Base-by-base conservation (phyloP, 2,888 invertebrate species). In the Diadegma fenestrale region DNA sequence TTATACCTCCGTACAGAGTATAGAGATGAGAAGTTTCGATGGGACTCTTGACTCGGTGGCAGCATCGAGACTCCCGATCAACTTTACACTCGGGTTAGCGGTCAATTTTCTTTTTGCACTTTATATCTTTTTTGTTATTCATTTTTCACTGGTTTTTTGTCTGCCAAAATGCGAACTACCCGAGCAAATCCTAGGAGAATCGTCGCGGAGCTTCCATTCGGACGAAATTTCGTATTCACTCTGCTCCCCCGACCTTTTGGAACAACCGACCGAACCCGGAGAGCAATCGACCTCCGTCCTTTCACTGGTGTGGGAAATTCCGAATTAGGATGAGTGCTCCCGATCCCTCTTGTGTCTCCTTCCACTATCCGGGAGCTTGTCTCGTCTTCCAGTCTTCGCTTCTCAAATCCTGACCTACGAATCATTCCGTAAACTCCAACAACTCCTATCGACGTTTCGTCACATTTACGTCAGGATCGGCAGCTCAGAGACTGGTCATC, bases 241-340 rank as follows among this genome's bases (percentile, higher is more conserved):
- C 75, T 48, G 63, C 69, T 76, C 71, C 66, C 71, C 69, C 76
- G 71, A 71, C 72, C 58, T 72, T 51, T 33, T 30, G 37, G 51
- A 58, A 68, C 43, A 71, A 68, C 77, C 85, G 43, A 72, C 75
- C 72, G 43, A 68, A 64, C 51, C 51, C 80, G 19, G 41, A 64
- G 37, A 79, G 54, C 48, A 73, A 85, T 69, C 63, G 84, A 82
- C 51, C 54, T 78, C 73, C 43, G 45, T 45, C 69, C 37, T 64
- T 73, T 14, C 71, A 33, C 33, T 30, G 43, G 33, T 58, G 37
- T 66, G 48, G 71, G 69, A 77, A 69, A 48, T 78, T 51, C 43
- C 82, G 85, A 85, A 85, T 85, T 82, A 85, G 82, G 79, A 85
- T 75, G 85, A 79, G 85, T 82, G 85, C 82, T 76, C 33, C 77